Base-by-base conservation (phyloP, 1,140 invertebrate species). In the Hypothenemus hampei region DNA sequence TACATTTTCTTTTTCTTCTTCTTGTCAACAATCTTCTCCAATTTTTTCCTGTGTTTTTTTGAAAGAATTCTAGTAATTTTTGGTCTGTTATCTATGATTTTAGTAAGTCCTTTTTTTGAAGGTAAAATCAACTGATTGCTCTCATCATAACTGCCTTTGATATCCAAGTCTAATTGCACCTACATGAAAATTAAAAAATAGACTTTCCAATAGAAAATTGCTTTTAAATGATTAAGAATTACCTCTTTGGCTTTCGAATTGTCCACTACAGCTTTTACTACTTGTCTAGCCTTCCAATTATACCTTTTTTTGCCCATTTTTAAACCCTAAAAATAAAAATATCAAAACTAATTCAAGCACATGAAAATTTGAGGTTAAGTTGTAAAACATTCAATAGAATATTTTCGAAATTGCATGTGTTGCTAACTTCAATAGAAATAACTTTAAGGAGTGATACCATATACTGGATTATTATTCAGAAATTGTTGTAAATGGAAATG, bases 1-100 rank as follows among this genome's bases (percentile, higher is more conserved):
- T 79, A 94, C 91, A 70, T 87, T 84, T 67, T 81, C 79, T 70
- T 95, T 61, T 94, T 95, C 64, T 90, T 81, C 65, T 93, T 95
- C 50, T 80, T 82, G 44, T 93, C 86, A 1, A 95, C 78, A 72
- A 97, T 82, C 73, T 92, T 87, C 66, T 95, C 83, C 22, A 96
- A 73, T 60, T 79, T 74, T 72, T 94, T 96, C 45, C 88, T 77
- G 61, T 93, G 86, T 63, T 91, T 93, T 61, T 92, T 94, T 0
- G 87, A 88, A 3, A 96, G 72, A 31, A 91, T 79, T 66, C 78
- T 82, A 4, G 78, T 80, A 24, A 77, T 74, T 55, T 71, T 73
- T 31, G 68, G 72, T 58, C 75, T 78, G 50, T 76, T 74, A 57
- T 77, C 73, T 57, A 79, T 77, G 29, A 80, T 75, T 72, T 83